Evolutionary conservation across 2,113 vertebrate genomes (phyloP).

Genomic region (Sebastes schlegelii): DNA sequence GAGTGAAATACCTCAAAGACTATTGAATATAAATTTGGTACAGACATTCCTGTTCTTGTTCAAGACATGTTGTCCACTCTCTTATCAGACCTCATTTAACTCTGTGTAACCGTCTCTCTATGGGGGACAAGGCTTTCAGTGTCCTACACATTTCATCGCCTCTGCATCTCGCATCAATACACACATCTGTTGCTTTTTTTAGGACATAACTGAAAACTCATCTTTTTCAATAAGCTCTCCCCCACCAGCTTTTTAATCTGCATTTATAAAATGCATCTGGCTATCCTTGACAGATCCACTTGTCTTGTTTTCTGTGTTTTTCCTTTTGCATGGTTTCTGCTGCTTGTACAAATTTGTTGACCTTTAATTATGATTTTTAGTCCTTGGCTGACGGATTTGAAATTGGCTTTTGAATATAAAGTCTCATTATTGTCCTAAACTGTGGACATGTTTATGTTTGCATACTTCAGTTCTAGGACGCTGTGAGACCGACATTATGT

Average conservation of each 20-base stretch:
- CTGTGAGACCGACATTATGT: not conserved
- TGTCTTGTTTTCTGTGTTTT: constrained; percentile 33
- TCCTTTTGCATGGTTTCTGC: constrained; percentile 9
- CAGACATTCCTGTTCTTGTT: not conserved
- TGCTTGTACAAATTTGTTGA: constrained; percentile 42
- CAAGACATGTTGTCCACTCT: not conserved
- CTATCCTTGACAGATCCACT: constrained; percentile 14
- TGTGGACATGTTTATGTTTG: constrained; percentile 14
- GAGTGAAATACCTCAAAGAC: too few relatives aligned
- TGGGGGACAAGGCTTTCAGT: not conserved
- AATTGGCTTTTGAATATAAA: constrained; percentile 33
- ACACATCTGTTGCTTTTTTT: constrained; percentile 9
- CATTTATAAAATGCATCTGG: constrained; percentile 35
- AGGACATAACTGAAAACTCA: constrained; percentile 28
- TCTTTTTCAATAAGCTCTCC: constrained; percentile 37
- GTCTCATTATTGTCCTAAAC: constrained; percentile 2
- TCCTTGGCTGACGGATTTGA: constrained; percentile 33
- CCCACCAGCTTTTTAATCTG: constrained; percentile 32
- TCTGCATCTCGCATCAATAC: constrained; percentile 7
- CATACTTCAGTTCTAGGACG: constrained; percentile 1
- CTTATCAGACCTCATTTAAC: not conserved
- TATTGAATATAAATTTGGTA: too few relatives aligned
- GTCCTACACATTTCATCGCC: not conserved
- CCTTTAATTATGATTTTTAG: constrained; percentile 57
- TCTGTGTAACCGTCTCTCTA: not conserved